Conservation (phyloP, 1,140 invertebrate genomes). For the Leptopilina boulardi region DNA sequence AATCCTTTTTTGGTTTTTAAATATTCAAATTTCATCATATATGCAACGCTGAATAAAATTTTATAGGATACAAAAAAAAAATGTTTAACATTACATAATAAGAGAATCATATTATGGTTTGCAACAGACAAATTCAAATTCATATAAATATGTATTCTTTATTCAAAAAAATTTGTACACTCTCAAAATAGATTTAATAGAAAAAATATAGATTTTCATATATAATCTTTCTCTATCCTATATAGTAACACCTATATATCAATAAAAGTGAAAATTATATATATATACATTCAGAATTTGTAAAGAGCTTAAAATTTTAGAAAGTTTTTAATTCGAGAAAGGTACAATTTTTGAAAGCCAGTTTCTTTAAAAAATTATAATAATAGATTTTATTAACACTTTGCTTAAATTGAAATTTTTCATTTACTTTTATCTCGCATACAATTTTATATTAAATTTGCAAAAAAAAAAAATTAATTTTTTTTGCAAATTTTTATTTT, state of each 20-base stretch:
- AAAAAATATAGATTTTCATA: not conserved
- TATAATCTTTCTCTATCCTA: not conserved
- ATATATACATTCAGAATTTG: not conserved
- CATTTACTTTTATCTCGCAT: too few relatives aligned
- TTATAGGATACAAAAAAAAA: not conserved
- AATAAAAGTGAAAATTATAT: conserved; percentile 8
- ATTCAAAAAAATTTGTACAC: not conserved
- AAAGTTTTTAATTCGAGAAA: not conserved
- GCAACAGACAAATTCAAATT: not conserved
- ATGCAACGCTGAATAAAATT: not conserved
- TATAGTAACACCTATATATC: not conserved
- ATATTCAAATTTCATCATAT: not conserved
- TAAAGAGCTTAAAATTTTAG: not conserved
- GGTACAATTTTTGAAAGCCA: not conserved
- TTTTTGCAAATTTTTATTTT: too few relatives aligned
- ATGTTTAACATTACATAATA: not conserved
- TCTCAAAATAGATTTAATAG: not conserved
- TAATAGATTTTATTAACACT: not conserved
- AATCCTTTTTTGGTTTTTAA: not conserved
- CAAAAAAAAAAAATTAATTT: too few relatives aligned
- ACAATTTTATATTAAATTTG: too few relatives aligned
- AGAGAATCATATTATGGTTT: not conserved
- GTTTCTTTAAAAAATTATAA: not conserved
- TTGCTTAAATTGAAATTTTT: not conserved
- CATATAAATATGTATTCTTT: not conserved